These are phyloP conservation scores for Neodiprion fabricii DNA, from an alignment of 1,140 invertebrate genomes.

Conservation along the genomic window DNA sequence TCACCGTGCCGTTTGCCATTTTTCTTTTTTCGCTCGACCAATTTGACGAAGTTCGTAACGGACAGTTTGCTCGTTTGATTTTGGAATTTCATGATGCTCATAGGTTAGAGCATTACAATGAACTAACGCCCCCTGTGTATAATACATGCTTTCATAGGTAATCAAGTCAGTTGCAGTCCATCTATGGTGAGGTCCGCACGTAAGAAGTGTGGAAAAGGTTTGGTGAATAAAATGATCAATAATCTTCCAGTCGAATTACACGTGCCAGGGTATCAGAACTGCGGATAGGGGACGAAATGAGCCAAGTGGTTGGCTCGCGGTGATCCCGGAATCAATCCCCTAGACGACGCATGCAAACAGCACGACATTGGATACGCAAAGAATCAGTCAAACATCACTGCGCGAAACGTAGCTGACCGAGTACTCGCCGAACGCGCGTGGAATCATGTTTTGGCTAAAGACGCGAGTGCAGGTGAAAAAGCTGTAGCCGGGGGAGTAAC, in stretches of 20 bases:
- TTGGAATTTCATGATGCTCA: slow-evolving; percentile 1
- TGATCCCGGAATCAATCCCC: slow-evolving; percentile 52
- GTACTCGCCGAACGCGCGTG: slow-evolving; percentile 29
- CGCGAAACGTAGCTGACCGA: slow-evolving; percentile 12
- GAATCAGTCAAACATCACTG: not conserved
- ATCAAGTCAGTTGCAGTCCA: not conserved
- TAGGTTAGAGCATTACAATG: not conserved
- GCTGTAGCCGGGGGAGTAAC: slow-evolving; percentile 41
- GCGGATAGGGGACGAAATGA: slow-evolving; percentile 59
- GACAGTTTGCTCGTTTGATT: slow-evolving; percentile 23
- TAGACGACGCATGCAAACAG: slow-evolving; percentile 28
- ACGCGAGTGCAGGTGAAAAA: slow-evolving; percentile 28
- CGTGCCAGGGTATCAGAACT: slow-evolving; percentile 55
- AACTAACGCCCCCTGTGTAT: not conserved
- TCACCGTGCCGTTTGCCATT: slow-evolving; percentile 13
- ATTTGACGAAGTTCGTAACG: slow-evolving; percentile 28
- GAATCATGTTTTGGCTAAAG: slow-evolving; percentile 41
- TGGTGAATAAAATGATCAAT: slow-evolving; percentile 50
- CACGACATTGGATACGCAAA: slow-evolving; percentile 20
- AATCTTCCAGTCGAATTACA: slow-evolving; percentile 35
- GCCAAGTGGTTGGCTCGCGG: slow-evolving; percentile 49
- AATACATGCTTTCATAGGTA: not conserved
- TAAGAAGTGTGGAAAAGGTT: slow-evolving; percentile 26
- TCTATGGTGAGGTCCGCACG: not conserved
- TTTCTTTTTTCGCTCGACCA: slow-evolving; percentile 11